Base-by-base conservation (phyloP, 2,113 vertebrate genomes). In the Egretta garzetta region DNA sequence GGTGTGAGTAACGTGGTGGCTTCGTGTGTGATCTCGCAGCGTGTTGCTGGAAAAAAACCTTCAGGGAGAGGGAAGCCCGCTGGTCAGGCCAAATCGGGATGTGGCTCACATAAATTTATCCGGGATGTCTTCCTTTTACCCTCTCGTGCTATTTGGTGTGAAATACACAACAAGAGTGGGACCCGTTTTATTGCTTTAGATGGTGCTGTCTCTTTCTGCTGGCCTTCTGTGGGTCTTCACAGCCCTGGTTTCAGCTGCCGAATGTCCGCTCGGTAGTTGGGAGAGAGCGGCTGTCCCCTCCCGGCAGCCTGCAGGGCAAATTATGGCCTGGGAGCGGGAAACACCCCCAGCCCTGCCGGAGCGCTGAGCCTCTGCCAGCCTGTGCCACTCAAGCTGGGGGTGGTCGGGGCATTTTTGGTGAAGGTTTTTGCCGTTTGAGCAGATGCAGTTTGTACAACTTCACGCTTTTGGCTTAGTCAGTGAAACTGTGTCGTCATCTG, bases 1-100 rank as follows among this genome's bases (percentile, higher is more conserved):
- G 7, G 5, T 14, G 15, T 9, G 49, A 41, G 28, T 9, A 37
- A 18, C 0, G 0, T 4, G 3, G 7, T 67, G 56, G 6, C 37
- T 87, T 74, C 45, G 8, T 0, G 0, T 20, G 52, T 43, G 30
- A 56, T 79, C 80, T 86, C 9, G 0, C 50, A 53, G 50, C 0
- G 3, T 13, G 35, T 24, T 50, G 32, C 22, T 50, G 32, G 23
- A 50, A 43, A 50, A 43, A 43, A 27, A 2, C 10, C 58, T 56
- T 50, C 1, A 4, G 37, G 35, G 13, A 80, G 15, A 49, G 22
- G 32, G 35, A n/a, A 28, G 33, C 64, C 30, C 4, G 1, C 32
- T 56, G 37, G 41, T 0, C 4, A 73, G 32, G 79, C 56, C 22
- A 41, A 10, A 37, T 19, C 13, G 2, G 41, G 18, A 60, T 1